These are phyloP conservation scores for Lasioglossum morio DNA, from an alignment of 2,888 invertebrate species.

Conservation along the genomic window DNA sequence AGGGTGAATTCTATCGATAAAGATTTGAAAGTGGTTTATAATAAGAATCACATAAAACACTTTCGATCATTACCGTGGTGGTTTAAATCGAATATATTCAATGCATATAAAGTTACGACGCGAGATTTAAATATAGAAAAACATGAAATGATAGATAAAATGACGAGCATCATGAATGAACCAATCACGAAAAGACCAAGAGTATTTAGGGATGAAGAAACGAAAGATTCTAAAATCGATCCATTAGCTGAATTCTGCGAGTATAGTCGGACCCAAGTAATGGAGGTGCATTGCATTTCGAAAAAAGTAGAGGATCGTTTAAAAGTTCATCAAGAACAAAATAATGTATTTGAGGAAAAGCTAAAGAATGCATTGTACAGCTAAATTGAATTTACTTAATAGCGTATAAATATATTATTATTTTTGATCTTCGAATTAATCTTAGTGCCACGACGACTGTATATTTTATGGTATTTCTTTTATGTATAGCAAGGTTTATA, in stretches of 20 bases:
- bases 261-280: conserved; percentile 47
- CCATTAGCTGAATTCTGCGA: conserved; percentile 66
- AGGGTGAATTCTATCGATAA: conserved; percentile 74
- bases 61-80: conserved; percentile 87
- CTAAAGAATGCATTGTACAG: conserved; percentile 84
- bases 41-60: conserved; percentile 85
- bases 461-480: conserved; percentile 23
- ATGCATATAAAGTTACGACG: conserved; percentile 53
- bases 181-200: conserved; percentile 49
- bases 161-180: not conserved
- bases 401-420: not conserved
- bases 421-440: not conserved
- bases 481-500: not conserved
- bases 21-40: conserved; percentile 86
- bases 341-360: conserved; percentile 85
- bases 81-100: conserved; percentile 83
- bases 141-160: conserved; percentile 11
- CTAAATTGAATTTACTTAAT: conserved; percentile 20
- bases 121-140: conserved; percentile 12
- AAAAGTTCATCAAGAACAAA: conserved; percentile 85
- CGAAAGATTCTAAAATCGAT: conserved; percentile 27
- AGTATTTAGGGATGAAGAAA: conserved; percentile 9
- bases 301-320: conserved; percentile 85
- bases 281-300: conserved; percentile 71
- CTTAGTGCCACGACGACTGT: conserved; percentile 7